These are phyloP conservation scores for Cathartes aura DNA, from an alignment of 2,113 vertebrate genomes.

Conservation along the genomic window DNA sequence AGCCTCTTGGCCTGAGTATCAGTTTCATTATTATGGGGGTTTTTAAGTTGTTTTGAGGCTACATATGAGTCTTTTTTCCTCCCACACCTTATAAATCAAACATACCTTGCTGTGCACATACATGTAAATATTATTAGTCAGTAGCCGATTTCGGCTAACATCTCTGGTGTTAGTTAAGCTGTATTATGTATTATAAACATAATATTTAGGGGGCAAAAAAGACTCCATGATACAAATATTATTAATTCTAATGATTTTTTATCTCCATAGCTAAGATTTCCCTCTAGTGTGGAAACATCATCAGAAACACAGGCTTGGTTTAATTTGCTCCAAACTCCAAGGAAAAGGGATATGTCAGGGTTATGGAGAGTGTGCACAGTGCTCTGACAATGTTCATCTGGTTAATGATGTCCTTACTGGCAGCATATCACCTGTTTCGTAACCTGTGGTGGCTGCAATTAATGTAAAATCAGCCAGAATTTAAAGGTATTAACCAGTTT, in stretches of 20 bases:
- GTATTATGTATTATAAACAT: background rate
- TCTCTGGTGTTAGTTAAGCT: background rate
- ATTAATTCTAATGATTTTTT: background rate
- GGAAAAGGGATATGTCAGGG: background rate
- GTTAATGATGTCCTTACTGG: background rate
- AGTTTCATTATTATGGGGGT: fast-evolving
- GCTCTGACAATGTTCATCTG: background rate
- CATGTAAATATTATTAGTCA: background rate
- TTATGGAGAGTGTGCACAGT: background rate
- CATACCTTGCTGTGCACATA: background rate
- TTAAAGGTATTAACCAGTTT: background rate
- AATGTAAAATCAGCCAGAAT: background rate
- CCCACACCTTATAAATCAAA: background rate
- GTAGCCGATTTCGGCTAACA: background rate
- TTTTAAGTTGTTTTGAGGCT: background rate
- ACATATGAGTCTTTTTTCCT: background rate
- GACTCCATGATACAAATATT: background rate
- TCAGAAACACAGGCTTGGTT: background rate
- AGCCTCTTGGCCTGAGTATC: background rate
- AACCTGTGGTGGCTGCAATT: background rate
- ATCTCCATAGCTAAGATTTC: background rate
- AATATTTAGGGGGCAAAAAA: background rate
- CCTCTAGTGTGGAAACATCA: background rate
- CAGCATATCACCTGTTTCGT: background rate
- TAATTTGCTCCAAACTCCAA: background rate